Base-by-base conservation (phyloP, 2,888 invertebrate genomes). In the Agrotis ipsilon region DNA sequence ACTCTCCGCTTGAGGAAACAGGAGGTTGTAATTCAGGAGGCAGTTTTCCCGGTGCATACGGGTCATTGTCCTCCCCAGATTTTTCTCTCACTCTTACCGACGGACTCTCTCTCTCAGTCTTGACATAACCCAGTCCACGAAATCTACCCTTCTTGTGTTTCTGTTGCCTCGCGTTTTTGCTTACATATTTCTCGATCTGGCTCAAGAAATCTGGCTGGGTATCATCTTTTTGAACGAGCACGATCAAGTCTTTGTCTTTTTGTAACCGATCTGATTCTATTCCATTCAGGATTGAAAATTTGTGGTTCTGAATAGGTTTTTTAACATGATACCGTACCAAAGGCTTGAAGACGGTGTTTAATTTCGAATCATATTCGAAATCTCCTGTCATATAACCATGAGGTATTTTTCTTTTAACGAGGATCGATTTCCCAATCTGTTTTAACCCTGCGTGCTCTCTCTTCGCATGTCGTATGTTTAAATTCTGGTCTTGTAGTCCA, bases 321-420 rank as follows among this genome's bases (percentile, higher is more conserved):
- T 59, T 81, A 2, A 87, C 68, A 51, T 87, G 88, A 2, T 87
- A 63, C 51, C 87, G 83, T 0, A 82, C 27, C 19, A 89, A 24
- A 0, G 91, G 88, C 58, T 77, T 86, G 65, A 85, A 90, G 0
- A 86, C 18, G 0, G 87, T 81, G 1, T 87, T 84, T 4, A 76
- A 66, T 72, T 80, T 79, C 0, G 68, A 39, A n/a, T 90, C 85
- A 13, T 86, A 87, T 72, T 88, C 86, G 13, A 75, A 75, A 3
- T 68, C 51, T 0, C 65, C 71, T 6, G 73, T 57, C 0, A 9
- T 39, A 18, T 82, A 82, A 0, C 76, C 78, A 16, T 88, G 88
- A 0, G 87, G 88, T n/a, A 88, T 61, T 1, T 83, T 63, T 27
- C 84, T 82, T 18, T 86, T 87, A 0, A 88, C 83, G 1, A 87